Evolutionary conservation across 2,888 invertebrate species (phyloP).

Genomic region (Acrocyrtus sp.): DNA sequence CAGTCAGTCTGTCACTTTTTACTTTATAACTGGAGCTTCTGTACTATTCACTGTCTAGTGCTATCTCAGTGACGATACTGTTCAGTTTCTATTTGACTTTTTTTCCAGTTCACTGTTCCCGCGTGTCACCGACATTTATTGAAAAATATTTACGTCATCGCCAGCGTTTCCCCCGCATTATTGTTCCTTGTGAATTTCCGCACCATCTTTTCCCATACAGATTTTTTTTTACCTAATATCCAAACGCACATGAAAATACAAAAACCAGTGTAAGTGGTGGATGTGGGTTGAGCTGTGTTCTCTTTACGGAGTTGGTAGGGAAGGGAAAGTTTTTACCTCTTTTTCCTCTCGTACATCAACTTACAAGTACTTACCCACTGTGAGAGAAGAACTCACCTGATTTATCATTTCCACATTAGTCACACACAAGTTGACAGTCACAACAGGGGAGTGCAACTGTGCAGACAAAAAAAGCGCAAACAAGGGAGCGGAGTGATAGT

Average conservation of each 20-base stretch:
- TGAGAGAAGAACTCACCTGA: too few species aligned
- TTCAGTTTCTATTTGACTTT: conserved; percentile 35
- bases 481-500: neutral
- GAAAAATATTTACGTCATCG: conserved; percentile 1
- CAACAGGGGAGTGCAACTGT: neutral
- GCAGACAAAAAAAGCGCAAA: neutral
- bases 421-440: conserved; percentile 30
- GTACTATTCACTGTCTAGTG: conserved; percentile 20
- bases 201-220: too few species aligned
- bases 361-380: too few species aligned
- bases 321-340: too few species aligned
- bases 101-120: conserved; percentile 3
- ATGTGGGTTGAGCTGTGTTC: too few species aligned
- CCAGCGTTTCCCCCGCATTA: neutral
- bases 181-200: too few species aligned
- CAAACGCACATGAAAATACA: too few species aligned
- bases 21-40: conserved; percentile 37
- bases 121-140: conserved; percentile 5
- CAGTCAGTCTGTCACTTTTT: conserved; percentile 32
- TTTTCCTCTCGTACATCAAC: too few species aligned
- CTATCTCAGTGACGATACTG: conserved; percentile 35
- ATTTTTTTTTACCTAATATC: too few species aligned
- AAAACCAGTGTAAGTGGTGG: too few species aligned
- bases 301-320: too few species aligned
- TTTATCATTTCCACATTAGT: conserved; percentile 44